These are phyloP conservation scores for Temnothorax curvispinosus DNA, from an alignment of 1,140 invertebrate genomes.

Conservation along the genomic window DNA sequence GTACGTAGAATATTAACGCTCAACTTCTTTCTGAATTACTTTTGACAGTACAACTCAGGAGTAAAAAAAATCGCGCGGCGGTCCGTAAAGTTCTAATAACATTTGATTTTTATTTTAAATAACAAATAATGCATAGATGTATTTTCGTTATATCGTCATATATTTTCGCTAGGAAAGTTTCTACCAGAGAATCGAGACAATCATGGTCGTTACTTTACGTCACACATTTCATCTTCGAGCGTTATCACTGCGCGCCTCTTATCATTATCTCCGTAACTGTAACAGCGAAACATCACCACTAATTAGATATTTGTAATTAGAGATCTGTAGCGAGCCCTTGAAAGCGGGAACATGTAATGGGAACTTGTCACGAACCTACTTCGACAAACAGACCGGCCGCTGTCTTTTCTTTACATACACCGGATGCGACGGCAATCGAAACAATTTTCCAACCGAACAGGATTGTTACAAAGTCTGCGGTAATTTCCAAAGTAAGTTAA, in stretches of 20 bases:
- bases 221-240: not conserved
- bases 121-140: not conserved
- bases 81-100: not conserved
- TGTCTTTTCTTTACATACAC: conserved; percentile 92
- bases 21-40: not conserved
- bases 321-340: conserved; percentile 87
- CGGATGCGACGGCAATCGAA: conserved; percentile 91
- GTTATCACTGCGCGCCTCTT: not conserved
- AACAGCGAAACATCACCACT: not conserved
- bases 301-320: conserved; percentile 75
- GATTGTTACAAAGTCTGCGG: conserved; percentile 87
- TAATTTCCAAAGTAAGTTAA: conserved; percentile 80
- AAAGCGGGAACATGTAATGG: conserved; percentile 89
- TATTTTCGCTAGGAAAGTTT: not conserved
- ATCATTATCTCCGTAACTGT: not conserved
- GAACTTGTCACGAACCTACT: conserved; percentile 90
- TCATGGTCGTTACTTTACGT: not conserved
- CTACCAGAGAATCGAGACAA: not conserved
- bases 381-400: conserved; percentile 87
- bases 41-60: not conserved
- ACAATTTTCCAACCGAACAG: conserved; percentile 89
- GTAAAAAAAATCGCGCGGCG: not conserved
- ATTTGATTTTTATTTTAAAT: not conserved
- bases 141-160: not conserved
- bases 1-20: conserved; percentile 73